Base-by-base conservation (phyloP, 2,888 invertebrate genomes). In the Heliconius ethilla region DNA sequence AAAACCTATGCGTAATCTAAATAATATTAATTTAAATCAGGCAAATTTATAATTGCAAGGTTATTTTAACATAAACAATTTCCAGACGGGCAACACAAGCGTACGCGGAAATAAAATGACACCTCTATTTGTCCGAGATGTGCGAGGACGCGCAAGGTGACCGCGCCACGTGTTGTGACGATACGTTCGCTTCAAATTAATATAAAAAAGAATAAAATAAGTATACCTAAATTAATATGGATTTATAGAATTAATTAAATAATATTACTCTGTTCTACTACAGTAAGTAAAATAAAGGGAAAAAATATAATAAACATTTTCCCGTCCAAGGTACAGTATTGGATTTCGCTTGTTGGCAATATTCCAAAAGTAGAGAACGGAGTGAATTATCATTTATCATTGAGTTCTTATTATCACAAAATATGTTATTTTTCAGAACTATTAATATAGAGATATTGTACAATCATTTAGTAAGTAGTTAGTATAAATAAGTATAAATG, bases 121-220 rank as follows among this genome's bases (percentile, higher is more conserved):
- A 91, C 92, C 92, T 92, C 92, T 91, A 91, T 91, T 90, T 89
- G 92, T 88, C 92, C 91, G 92, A 89, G 90, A 90, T 88, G 90
- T 83, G 87, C 87, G 90, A 85, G 91, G 90, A 92, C 92, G 89
- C 82, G 86, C 92, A 93, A 93, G 93, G 94, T 93, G 93, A 93
- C 94, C 92, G 91, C 86, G 81, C 78, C 79, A 81, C 83, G 82
- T 83, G 82, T 78, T 69, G 74, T 70, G 75, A 79, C 80, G 75
- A 76, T 77, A 75, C 27, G 67, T 62, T 72, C 75, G 25, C 51
- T 45, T n/a, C 3, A 73, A 72, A 59, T 59, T 63, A 25, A 25
- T 45, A 67, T 27, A 29, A 27, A 74, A 51, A 51, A 66, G 63
- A 5, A 22, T 18, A 13, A 7, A 37, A 51, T 18, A 22, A 13